Conservation (phyloP, 2,797 vertebrate species). For the Halcyon leucocephala region DNA sequence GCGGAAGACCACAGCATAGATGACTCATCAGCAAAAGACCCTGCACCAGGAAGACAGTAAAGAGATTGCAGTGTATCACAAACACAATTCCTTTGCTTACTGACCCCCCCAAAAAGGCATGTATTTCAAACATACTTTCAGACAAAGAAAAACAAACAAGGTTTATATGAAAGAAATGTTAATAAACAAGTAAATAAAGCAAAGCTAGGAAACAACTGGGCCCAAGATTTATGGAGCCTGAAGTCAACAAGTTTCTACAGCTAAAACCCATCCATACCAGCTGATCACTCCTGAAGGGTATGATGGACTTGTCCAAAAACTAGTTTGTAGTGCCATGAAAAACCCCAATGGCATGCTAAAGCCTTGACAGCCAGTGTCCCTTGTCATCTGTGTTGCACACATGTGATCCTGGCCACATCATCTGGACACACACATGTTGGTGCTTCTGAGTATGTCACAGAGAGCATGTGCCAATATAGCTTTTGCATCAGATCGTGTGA, state of each 20-base stretch:
- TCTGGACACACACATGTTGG: fast-evolving
- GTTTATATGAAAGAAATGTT: not conserved
- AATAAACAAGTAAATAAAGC: not conserved
- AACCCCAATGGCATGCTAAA: fast-evolving
- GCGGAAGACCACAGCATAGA: not conserved
- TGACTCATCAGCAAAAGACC: conserved; percentile 21
- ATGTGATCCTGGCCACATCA: not conserved
- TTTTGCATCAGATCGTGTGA: not conserved
- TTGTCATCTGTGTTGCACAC: not conserved
- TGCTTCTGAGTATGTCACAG: fast-evolving
- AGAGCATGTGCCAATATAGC: not conserved
- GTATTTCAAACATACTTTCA: not conserved
- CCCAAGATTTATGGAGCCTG: not conserved
- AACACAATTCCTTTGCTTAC: not conserved
- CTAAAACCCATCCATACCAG: not conserved
- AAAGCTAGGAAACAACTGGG: not conserved
- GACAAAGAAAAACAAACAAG: not conserved
- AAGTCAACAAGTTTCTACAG: not conserved
- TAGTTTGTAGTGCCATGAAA: not conserved
- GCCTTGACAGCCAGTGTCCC: not conserved
- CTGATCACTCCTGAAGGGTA: not conserved
- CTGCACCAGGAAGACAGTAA: not conserved
- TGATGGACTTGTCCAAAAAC: not conserved
- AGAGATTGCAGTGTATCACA: not conserved
- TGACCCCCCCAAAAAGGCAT: not conserved